A percentile compares a stretch with the other conserved stretches of the same genome.
Evolutionary conservation across 2,113 vertebrate species (phyloP).

Genomic region (Centropus bengalensis): DNA sequence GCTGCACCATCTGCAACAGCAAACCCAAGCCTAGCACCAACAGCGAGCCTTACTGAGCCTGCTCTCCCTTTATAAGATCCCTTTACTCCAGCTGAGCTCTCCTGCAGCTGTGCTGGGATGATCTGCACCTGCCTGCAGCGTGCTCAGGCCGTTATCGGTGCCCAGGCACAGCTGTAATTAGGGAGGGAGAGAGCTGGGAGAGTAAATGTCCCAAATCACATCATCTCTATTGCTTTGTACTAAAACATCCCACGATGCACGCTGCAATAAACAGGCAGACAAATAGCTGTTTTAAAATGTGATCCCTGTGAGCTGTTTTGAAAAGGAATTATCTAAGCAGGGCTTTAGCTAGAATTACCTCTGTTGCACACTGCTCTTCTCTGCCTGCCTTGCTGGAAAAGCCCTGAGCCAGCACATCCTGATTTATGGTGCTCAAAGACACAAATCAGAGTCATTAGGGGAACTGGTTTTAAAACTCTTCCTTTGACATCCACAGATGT

Average conservation of each 20-base stretch:
- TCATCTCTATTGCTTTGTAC: conserved; percentile 39
- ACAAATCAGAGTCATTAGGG: not conserved
- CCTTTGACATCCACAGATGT: not conserved
- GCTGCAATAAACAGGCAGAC: conserved; percentile 49
- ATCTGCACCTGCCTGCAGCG: conserved; percentile 68
- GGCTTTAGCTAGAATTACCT: not conserved
- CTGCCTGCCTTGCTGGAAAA: not conserved
- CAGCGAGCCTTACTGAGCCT: not conserved
- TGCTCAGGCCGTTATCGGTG: not conserved
- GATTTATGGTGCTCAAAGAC: not conserved
- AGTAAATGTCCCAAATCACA: conserved; percentile 53
- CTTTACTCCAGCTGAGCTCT: not conserved
- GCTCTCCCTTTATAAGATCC: not conserved
- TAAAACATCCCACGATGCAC: conserved; percentile 26
- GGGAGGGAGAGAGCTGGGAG: not conserved
- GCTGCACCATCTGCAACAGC: not conserved
- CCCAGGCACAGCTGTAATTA: conserved; percentile 56
- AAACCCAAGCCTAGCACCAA: not conserved
- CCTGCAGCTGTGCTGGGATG: not conserved
- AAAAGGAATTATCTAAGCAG: not conserved
- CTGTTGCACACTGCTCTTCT: not conserved
- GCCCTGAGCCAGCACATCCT: not conserved
- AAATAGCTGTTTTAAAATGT: not conserved
- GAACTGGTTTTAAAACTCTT: not conserved
- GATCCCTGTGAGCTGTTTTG: not conserved